These are phyloP conservation scores for Tringa solitaria DNA, from an alignment of 2,113 vertebrate species.

Conservation along the genomic window DNA sequence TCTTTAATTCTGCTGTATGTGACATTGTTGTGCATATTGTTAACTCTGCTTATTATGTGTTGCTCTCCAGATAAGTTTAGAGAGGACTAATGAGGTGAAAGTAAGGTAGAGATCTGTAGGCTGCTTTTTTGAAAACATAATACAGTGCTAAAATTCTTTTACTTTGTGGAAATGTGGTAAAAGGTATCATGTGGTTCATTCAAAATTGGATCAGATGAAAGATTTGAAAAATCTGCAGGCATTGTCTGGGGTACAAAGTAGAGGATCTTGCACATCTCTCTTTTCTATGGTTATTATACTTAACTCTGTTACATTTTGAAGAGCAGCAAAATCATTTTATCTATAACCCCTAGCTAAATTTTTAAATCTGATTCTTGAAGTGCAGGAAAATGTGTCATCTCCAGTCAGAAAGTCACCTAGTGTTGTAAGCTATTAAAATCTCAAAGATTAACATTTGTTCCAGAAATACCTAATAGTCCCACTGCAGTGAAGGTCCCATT, in stretches of 20 bases:
- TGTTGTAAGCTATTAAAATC: conserved; percentile 1
- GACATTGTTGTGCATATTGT: neutral
- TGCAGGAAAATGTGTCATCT: neutral
- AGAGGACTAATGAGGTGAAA: neutral
- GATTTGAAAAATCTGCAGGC: neutral
- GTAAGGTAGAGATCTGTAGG: neutral
- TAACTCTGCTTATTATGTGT: neutral
- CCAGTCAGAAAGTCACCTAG: neutral
- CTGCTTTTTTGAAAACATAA: neutral
- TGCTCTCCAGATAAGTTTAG: neutral
- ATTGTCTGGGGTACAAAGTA: neutral
- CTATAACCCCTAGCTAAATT: neutral
- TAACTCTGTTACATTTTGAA: neutral
- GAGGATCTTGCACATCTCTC: neutral
- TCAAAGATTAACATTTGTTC: neutral
- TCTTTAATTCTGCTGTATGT: neutral
- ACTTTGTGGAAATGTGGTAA: neutral
- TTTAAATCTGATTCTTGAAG: neutral
- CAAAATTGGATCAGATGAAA: neutral
- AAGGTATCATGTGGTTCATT: neutral
- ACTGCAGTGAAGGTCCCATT: neutral
- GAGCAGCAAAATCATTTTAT: neutral
- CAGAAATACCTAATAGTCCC: neutral
- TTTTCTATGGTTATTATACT: neutral
- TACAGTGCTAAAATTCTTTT: neutral